A percentile compares a stretch with the other conserved stretches of the same genome.
Conservation (phyloP, 2,888 invertebrate genomes). For the Caenorhabditis virilis region DNA sequence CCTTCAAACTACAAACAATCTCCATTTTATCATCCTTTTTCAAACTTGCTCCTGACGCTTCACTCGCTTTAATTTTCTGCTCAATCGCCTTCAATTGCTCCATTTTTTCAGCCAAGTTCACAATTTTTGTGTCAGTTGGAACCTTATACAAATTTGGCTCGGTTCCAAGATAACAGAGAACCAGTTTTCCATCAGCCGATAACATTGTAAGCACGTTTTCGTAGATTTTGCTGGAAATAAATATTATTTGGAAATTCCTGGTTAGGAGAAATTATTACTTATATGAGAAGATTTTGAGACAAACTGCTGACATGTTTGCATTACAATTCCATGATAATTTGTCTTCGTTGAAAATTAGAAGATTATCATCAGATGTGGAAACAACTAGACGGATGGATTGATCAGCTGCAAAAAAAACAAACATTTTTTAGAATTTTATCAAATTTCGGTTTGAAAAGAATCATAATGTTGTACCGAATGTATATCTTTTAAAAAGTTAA, state of each 20-base stretch:
- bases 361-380: conserved; percentile 27
- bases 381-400: conserved; percentile 30
- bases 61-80: conserved; percentile 20
- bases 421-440: too few species aligned
- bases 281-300: conserved; percentile 21
- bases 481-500: too few species aligned
- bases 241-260: conserved; percentile 7
- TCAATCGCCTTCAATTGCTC: conserved; percentile 22
- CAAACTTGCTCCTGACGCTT: conserved; percentile 9
- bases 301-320: conserved; percentile 22
- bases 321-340: conserved; percentile 48
- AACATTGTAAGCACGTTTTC: conserved; percentile 36
- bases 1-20: conserved; percentile 21
- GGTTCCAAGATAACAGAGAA: conserved; percentile 47
- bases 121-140: conserved; percentile 18
- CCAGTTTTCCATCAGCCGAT: conserved; percentile 24
- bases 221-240: conserved; percentile 23
- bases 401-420: conserved; percentile 2
- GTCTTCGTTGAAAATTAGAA: conserved; percentile 41
- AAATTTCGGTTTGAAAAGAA: too few species aligned
- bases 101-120: conserved; percentile 19
- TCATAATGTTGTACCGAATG: too few species aligned
- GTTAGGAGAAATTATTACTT: conserved; percentile 29
- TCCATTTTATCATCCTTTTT: conserved; percentile 9
- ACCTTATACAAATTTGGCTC: conserved; percentile 43